Evolutionary conservation across 2,797 vertebrate species (phyloP), one percentile per base, ranked within the genome.

Genomic region (Danionella dracula): DNA sequence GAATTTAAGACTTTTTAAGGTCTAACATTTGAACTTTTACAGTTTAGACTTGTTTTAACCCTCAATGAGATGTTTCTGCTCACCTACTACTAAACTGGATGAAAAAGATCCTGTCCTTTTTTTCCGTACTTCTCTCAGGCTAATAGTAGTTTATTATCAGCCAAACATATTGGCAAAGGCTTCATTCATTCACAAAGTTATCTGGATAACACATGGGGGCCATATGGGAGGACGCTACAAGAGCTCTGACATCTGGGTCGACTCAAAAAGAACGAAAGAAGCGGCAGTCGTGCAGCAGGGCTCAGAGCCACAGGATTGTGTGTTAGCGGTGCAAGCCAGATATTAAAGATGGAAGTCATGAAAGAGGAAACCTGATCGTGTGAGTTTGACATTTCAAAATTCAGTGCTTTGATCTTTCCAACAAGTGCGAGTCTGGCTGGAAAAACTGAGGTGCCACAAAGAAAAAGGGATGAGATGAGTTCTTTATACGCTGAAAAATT

Each of bases 221-320:
- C 86, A 87, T 81, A 85, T 86, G 85, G 79, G 34, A 46, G 68
- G 19, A 77, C 38, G 54, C 41, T 41, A 51, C 31, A 58, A 76
- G 76, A 35, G 10, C n/a, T n/a, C n/a, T n/a, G 23, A 35, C 44
- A 41, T 32, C 34, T 35, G 34, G 42, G 17, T 49, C 44, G 42
- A 50, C 45, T 56, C 40, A 10, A 37, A 55, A 51, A 16, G 32
- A 34, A 9, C 6, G 0, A 46, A 59, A 50, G 34, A 63, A 12
- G n/a, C 11, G 1, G 15, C 42, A 20, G 20, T 34, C 16, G 11
- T 56, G 37, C 21, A 57, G 38, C 31, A 57, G 62, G 23, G 37
- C 46, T 13, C 9, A n/a, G 46, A 38, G 62, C 48, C 54, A 34
- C 63, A 42, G 46, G 32, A 68, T 21, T 46, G 58, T 41, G 37